Percentiles rank a stretch among this genome's conserved stretches.
These are phyloP conservation scores for Turritopsis rubra DNA, from an alignment of 30 jellyfish, hydroid and myxozoan genomes.

Conservation along the genomic window DNA sequence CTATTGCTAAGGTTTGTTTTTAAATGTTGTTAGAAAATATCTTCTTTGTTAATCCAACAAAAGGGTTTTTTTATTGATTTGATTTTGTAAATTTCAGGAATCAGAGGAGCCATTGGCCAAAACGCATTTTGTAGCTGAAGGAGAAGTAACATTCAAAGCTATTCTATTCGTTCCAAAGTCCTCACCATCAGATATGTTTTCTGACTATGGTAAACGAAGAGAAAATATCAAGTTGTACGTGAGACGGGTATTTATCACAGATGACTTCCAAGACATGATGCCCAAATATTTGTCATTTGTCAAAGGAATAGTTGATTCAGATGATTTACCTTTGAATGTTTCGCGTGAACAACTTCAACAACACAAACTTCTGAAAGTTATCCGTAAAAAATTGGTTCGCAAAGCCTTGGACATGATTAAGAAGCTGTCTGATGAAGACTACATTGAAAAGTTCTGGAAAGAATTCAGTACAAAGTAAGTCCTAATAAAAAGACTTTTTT, in stretches of 20 bases:
- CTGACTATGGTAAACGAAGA: constrained; percentile 92
- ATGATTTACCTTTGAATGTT: constrained; percentile 98
- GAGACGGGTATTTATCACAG: constrained; percentile 96
- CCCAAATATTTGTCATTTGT: constrained; percentile 89
- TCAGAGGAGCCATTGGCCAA: constrained; percentile 94
- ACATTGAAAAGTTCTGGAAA: constrained; percentile 95
- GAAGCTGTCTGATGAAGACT: constrained; percentile 85
- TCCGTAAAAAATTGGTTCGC: constrained; percentile 89
- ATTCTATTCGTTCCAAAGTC: constrained; percentile 87
- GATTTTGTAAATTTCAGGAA: constrained; percentile 38
- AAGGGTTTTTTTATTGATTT: neutral
- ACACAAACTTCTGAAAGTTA: constrained; percentile 86
- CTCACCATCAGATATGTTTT: constrained; percentile 86
- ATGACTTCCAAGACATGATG: constrained; percentile 90
- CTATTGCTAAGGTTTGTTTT: constrained; percentile 72
- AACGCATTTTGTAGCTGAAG: constrained; percentile 98
- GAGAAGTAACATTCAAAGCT: constrained; percentile 96
- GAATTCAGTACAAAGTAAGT: constrained; percentile 97
- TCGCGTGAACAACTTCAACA: constrained; percentile 99
- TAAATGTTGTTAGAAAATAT: neutral
- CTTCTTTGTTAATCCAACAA: constrained; percentile 9
- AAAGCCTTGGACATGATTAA: constrained; percentile 95
- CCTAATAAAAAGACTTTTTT: no score
- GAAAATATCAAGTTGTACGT: constrained; percentile 91
- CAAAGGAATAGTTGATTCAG: constrained; percentile 98